Conservation (phyloP, 1,140 invertebrate species). For the Pseudomyrmex cubaensis region DNA sequence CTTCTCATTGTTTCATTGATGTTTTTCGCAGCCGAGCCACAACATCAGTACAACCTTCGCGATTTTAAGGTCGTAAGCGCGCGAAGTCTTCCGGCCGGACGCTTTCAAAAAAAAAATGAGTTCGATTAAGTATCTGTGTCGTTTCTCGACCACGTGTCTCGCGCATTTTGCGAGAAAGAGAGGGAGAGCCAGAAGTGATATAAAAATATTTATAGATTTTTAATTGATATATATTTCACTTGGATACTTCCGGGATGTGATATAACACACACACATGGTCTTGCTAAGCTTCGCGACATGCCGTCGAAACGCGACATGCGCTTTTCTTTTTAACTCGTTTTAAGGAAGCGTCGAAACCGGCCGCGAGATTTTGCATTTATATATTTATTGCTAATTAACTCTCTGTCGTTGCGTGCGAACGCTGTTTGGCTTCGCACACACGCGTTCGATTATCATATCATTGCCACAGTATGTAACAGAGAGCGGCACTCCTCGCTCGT, state of each 20-base stretch:
- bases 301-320: no score
- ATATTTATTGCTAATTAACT: constrained; percentile 30
- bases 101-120: neutral
- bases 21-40: neutral
- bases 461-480: neutral
- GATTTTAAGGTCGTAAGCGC: neutral
- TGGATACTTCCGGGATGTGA: neutral
- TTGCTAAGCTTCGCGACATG: no score
- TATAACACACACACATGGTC: no score
- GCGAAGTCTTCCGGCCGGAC: neutral
- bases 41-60: neutral
- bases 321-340: no score
- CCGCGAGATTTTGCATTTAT: no score
- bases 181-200: neutral
- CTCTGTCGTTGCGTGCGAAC: neutral
- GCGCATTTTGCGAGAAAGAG: neutral
- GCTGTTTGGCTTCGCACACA: neutral
- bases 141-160: neutral
- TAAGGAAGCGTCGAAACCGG: no score
- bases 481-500: neutral
- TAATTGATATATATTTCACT: neutral
- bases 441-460: neutral
- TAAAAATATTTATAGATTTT: constrained; percentile 29
- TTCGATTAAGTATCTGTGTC: neutral
- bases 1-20: neutral